Conservation (phyloP, 1,140 invertebrate species). For the Aplysia californica region DNA sequence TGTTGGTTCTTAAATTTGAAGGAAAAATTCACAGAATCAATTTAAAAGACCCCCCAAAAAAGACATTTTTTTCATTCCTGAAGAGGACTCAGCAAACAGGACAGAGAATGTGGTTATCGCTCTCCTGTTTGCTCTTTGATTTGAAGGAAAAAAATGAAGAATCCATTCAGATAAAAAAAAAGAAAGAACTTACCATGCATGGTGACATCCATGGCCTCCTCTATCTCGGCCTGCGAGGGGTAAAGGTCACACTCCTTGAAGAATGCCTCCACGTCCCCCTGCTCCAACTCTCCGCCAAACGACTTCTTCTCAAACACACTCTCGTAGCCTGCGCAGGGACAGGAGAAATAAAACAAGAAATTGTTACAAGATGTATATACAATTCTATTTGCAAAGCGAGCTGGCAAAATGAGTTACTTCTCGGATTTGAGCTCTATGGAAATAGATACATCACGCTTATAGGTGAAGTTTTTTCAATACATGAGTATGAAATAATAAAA, state of each 20-base stretch:
- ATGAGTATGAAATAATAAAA: too few relatives aligned
- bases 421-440: too few relatives aligned
- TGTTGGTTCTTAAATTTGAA: not conserved
- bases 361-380: not conserved
- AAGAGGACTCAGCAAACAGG: not conserved
- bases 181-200: conserved; percentile 29
- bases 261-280: conserved; percentile 52
- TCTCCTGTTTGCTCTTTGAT: too few relatives aligned
- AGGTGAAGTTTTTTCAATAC: too few relatives aligned
- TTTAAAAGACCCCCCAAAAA: too few relatives aligned
- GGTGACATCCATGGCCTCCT: conserved; percentile 57
- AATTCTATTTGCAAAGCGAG: not conserved
- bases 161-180: too few relatives aligned
- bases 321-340: conserved; percentile 57
- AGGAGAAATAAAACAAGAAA: not conserved
- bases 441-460: too few relatives aligned
- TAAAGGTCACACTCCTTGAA: conserved; percentile 64
- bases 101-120: too few relatives aligned
- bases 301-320: conserved; percentile 63
- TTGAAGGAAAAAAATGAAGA: too few relatives aligned
- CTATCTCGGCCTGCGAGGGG: conserved; percentile 58
- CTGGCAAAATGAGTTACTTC: too few relatives aligned
- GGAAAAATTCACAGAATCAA: too few relatives aligned
- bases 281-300: conserved; percentile 60
- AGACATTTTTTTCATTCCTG: too few relatives aligned